phyloP scores from a whole-genome alignment of 2,888 invertebrate genomes.

The Disparrhopalites patrizii region DNA sequence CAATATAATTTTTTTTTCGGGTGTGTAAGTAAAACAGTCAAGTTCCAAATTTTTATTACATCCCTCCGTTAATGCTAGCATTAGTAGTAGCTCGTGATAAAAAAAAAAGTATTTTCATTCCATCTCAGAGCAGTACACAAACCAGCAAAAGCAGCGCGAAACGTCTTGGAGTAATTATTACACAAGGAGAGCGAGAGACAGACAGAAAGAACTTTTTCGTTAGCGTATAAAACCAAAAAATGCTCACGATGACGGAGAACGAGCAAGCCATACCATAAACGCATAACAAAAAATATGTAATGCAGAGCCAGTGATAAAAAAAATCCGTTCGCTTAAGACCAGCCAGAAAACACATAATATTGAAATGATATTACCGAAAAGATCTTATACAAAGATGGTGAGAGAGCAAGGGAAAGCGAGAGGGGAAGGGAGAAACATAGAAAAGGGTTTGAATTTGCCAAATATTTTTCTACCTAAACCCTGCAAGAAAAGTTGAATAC shows the following conservation, averaged over 20 bases:
- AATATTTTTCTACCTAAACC: no score
- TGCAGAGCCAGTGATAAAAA: neutral
- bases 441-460: no score
- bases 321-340: neutral
- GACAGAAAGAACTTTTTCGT: no score
- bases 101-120: conserved; percentile 15
- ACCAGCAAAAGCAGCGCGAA: no score
- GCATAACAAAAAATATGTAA: neutral
- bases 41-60: conserved; percentile 18
- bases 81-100: conserved; percentile 34
- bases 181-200: no score
- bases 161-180: no score
- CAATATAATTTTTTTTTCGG: neutral
- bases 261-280: neutral
- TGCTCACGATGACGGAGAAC: neutral
- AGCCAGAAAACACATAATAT: neutral
- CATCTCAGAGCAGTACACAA: neutral
- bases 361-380: no score
- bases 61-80: conserved; percentile 20
- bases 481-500: no score
- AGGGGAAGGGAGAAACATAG: neutral
- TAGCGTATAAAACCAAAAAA: neutral
- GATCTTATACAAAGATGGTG: no score
- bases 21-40: neutral
- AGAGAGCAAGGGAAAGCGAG: neutral